These are phyloP conservation scores for Sinella curviseta DNA, from an alignment of 1,140 invertebrate genomes.

Conservation along the genomic window DNA sequence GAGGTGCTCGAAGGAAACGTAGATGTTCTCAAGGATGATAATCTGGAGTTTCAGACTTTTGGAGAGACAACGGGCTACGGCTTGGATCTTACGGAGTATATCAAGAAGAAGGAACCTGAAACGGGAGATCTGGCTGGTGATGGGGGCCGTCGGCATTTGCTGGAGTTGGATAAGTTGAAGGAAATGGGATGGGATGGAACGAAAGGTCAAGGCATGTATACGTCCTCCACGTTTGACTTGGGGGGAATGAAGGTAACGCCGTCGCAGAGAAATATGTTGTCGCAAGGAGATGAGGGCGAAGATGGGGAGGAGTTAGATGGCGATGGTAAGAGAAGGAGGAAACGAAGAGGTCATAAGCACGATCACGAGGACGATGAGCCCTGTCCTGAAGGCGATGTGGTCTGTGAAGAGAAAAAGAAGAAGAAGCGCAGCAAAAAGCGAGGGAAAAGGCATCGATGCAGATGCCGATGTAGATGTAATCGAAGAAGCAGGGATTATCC, in stretches of 20 bases:
- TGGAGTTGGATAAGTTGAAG: slow-evolving; percentile 20
- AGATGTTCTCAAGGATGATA: neutral
- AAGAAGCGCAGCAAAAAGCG: neutral
- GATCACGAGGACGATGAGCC: neutral
- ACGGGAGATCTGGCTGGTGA: neutral
- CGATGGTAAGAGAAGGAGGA: slow-evolving; percentile 26
- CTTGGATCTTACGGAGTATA: neutral
- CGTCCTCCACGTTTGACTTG: neutral
- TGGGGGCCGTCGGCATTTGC: neutral
- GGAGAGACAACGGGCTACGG: slow-evolving; percentile 8
- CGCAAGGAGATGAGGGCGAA: slow-evolving; percentile 26
- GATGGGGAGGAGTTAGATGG: slow-evolving; percentile 22
- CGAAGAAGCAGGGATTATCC: neutral
- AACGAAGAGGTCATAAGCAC: neutral
- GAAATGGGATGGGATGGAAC: slow-evolving; percentile 15
- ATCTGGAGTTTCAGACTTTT: neutral
- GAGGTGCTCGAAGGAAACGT: slow-evolving; percentile 17
- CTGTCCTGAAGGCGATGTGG: neutral
- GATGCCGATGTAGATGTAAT: neutral
- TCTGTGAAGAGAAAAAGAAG: neutral
- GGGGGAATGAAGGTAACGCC: neutral
- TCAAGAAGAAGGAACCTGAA: neutral
- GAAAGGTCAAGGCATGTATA: neutral
- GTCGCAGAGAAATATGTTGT: neutral
- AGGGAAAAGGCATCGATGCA: neutral